Percentiles rank a stretch among this genome's conserved stretches.
These are phyloP conservation scores for Petrocephalus zakoni DNA, from an alignment of 2,113 vertebrate genomes.

Conservation along the genomic window DNA sequence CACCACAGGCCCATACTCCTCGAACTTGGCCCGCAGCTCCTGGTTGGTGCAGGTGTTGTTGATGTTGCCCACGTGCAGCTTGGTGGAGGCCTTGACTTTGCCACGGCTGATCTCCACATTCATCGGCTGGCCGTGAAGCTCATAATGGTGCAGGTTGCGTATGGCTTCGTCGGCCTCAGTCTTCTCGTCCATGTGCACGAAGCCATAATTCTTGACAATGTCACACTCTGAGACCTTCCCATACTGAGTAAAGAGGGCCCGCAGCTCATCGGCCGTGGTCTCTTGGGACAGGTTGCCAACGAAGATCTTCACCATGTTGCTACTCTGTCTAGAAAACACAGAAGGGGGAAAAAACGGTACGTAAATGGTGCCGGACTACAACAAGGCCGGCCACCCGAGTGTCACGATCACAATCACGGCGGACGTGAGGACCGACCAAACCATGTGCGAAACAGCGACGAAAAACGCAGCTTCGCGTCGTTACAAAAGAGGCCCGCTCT, in stretches of 20 bases:
- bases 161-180: slow-evolving; percentile 85
- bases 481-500: not conserved
- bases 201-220: slow-evolving; percentile 94
- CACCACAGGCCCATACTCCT: slow-evolving; percentile 83
- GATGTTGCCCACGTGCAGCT: slow-evolving; percentile 91
- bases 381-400: not conserved
- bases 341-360: not conserved
- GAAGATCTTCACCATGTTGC: slow-evolving; percentile 91
- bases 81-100: slow-evolving; percentile 83
- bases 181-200: slow-evolving; percentile 90
- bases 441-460: not conserved
- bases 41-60: slow-evolving; percentile 78
- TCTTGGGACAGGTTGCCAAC: slow-evolving; percentile 88
- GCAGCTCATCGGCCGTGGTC: slow-evolving; percentile 84
- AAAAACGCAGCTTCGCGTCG: not conserved
- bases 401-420: too few species aligned
- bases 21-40: slow-evolving; percentile 87
- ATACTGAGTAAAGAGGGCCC: slow-evolving; percentile 87
- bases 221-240: slow-evolving; percentile 90
- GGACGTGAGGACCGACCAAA: too few species aligned
- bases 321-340: slow-evolving; percentile 32
- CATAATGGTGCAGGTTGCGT: slow-evolving; percentile 85
- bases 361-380: not conserved
- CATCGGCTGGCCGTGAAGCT: slow-evolving; percentile 86
- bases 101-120: slow-evolving; percentile 90